Evolutionary conservation across 2,797 vertebrate genomes (phyloP).

Genomic region (Xenops minutus): DNA sequence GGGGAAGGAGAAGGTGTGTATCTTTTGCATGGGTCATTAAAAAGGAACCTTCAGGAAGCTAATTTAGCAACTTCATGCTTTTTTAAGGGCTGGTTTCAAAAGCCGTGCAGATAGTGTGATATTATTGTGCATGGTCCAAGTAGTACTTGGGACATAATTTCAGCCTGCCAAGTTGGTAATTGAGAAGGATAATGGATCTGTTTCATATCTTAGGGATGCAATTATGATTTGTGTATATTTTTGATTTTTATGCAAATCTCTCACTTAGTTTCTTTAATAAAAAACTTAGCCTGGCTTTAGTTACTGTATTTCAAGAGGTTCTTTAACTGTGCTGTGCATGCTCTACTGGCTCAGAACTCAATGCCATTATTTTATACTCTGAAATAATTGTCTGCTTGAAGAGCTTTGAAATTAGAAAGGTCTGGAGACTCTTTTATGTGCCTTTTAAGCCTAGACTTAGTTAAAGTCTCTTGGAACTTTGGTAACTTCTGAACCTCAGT

Average conservation of each 20-base stretch:
- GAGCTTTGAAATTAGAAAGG: not conserved
- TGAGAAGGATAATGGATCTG: not conserved
- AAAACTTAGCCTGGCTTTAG: not conserved
- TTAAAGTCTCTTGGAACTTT: not conserved
- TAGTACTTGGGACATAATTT: not conserved
- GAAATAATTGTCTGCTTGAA: not conserved
- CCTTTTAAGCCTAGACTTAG: not conserved
- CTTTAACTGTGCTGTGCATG: not conserved
- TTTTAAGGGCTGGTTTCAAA: not conserved
- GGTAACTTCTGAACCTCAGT: not conserved
- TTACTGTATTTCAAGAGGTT: not conserved
- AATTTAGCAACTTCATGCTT: not conserved
- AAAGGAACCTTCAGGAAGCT: not conserved
- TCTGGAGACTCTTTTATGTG: not conserved
- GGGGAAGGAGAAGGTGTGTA: slow-evolving; percentile 76
- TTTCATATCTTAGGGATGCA: not conserved
- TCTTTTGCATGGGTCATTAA: not conserved
- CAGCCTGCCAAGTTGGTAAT: not conserved
- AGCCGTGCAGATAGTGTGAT: not conserved
- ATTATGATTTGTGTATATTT: not conserved
- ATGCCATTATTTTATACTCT: not conserved
- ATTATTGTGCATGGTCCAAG: not conserved
- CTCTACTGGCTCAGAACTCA: not conserved
- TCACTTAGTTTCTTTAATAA: not conserved
- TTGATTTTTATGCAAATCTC: not conserved